Evolutionary conservation across 2,797 vertebrate genomes (phyloP).

Genomic region (Phyllotis vaccarum): DNA sequence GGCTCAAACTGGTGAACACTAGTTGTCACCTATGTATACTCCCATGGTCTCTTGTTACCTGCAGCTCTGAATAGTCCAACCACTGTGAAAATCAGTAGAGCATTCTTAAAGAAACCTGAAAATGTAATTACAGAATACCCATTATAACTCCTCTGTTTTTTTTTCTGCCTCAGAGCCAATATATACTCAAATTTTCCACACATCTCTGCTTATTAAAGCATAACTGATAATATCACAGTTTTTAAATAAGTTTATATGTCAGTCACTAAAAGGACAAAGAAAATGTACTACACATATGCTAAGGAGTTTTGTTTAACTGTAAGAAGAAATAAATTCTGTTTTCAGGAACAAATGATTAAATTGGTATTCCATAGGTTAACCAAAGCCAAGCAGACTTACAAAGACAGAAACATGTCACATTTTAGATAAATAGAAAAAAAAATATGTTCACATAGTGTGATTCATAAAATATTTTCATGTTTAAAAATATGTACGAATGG

Average conservation of each 20-base stretch:
- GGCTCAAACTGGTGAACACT: too few species aligned
- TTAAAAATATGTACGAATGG: not conserved
- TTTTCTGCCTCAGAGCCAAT: not conserved
- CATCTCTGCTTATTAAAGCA: not conserved
- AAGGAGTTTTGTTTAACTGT: not conserved
- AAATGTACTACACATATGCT: not conserved
- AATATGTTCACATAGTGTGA: not conserved
- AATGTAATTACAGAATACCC: not conserved
- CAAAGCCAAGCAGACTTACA: not conserved
- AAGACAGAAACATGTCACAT: not conserved
- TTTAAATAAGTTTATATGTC: not conserved
- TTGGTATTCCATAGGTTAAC: not conserved
- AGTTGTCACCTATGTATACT: too few species aligned
- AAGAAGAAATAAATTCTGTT: not conserved
- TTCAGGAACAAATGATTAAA: not conserved
- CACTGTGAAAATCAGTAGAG: not conserved
- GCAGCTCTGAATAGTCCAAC: too few species aligned
- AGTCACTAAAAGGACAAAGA: not conserved
- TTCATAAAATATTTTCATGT: not conserved
- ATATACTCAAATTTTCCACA: not conserved
- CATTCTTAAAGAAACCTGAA: not conserved
- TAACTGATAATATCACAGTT: not conserved
- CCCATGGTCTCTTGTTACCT: too few species aligned
- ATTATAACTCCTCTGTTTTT: not conserved
- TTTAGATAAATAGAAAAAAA: not conserved